Evolutionary conservation across 2,888 invertebrate species (phyloP).

Genomic region (Acronicta leporina): DNA sequence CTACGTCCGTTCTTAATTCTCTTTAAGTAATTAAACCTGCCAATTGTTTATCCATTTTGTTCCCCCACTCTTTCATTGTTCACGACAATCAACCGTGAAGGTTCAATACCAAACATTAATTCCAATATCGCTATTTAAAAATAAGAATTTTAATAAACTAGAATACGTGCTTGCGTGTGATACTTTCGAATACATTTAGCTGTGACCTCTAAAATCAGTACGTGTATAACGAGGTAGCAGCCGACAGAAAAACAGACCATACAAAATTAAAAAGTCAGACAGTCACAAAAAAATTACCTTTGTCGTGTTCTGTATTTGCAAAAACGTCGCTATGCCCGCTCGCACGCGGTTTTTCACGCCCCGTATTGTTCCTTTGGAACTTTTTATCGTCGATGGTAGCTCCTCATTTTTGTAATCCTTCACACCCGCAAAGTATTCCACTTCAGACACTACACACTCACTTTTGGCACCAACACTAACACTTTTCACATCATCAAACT

Average conservation of each 20-base stretch:
- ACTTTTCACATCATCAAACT: constrained; percentile 86
- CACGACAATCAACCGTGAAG: constrained; percentile 72
- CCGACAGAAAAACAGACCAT: constrained; percentile 55
- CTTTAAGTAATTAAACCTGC: constrained; percentile 74
- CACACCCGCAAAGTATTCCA: constrained; percentile 94
- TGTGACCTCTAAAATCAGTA: constrained; percentile 83
- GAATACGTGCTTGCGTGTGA: constrained; percentile 67
- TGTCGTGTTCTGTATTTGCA: constrained; percentile 93
- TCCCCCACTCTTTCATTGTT: constrained; percentile 67
- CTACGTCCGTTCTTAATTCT: constrained; percentile 75
- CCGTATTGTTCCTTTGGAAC: constrained; percentile 97
- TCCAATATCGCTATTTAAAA: constrained; percentile 54
- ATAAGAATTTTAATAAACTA: constrained; percentile 72
- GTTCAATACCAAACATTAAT: constrained; percentile 71
- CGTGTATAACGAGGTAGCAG: constrained; percentile 74
- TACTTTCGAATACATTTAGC: constrained; percentile 79
- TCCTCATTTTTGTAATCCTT: constrained; percentile 91
- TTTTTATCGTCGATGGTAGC: constrained; percentile 94
- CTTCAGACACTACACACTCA: constrained; percentile 84
- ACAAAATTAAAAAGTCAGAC: constrained; percentile 65
- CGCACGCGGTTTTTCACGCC: constrained; percentile 98
- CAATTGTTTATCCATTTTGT: constrained; percentile 72
- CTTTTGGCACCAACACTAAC: constrained; percentile 80
- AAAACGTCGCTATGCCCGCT: constrained; percentile 98
- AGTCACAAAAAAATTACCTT: constrained; percentile 91